A percentile compares a stretch with the other conserved stretches of the same genome.
Conservation (phyloP, 2,888 invertebrate species). For the Mythimna ferrago region DNA sequence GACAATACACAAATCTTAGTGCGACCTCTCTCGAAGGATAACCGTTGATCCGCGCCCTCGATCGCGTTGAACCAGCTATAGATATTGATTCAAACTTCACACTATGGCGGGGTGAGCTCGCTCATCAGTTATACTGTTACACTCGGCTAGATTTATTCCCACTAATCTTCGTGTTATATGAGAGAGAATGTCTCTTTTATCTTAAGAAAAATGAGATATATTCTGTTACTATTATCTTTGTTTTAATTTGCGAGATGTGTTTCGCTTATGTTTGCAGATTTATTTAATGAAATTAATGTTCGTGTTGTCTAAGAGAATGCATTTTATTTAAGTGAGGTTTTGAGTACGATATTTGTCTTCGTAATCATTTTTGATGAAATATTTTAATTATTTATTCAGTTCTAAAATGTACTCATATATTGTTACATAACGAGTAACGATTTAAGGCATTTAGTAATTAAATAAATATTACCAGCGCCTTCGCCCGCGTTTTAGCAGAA, state of each 20-base stretch:
- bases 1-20: slow-evolving; percentile 33
- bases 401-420: too few species aligned
- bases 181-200: slow-evolving; percentile 36
- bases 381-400: background rate
- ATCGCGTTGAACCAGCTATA: slow-evolving; percentile 16
- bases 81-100: slow-evolving; percentile 50
- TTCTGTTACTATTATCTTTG: slow-evolving; percentile 23
- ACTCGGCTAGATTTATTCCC: slow-evolving; percentile 50
- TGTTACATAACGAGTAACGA: too few species aligned
- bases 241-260: background rate
- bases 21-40: slow-evolving; percentile 21
- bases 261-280: background rate
- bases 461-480: too few species aligned
- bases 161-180: slow-evolving; percentile 48
- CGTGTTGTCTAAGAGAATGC: background rate
- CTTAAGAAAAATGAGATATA: slow-evolving; percentile 28
- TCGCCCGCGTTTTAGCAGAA: too few species aligned
- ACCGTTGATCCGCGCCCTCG: slow-evolving; percentile 48
- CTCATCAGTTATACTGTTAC: slow-evolving; percentile 15
- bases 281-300: background rate
- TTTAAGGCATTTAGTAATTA: too few species aligned
- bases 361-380: too few species aligned
- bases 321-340: background rate
- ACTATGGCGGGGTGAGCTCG: slow-evolving; percentile 24
- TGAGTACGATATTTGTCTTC: background rate